Evolutionary conservation across 2,888 invertebrate species (phyloP).

Genomic region (Morinoia aosen): DNA sequence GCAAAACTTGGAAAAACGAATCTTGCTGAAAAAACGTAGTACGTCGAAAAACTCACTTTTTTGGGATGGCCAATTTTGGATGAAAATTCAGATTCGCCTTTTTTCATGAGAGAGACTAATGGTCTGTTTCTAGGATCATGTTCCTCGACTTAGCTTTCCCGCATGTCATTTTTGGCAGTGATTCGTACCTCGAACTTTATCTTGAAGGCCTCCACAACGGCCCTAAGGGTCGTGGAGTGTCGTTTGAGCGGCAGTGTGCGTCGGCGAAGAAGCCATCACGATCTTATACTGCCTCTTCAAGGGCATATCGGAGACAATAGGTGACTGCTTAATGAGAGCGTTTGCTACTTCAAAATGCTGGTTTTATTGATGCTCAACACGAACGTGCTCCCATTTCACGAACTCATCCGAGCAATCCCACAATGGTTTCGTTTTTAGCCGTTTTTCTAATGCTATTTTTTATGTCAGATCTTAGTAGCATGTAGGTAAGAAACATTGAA

Average conservation of each 20-base stretch:
- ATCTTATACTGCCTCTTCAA: not conserved
- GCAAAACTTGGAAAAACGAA: too few relatives aligned
- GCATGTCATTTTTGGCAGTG: not conserved
- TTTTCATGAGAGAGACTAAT: not conserved
- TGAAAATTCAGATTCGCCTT: not conserved
- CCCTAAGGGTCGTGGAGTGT: not conserved
- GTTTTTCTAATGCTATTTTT: too few relatives aligned
- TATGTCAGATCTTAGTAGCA: too few relatives aligned
- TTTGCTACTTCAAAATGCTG: not conserved
- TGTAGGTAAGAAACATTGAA: too few relatives aligned
- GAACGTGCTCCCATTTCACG: not conserved
- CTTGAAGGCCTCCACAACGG: not conserved
- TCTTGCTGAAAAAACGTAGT: not conserved
- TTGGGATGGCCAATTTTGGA: not conserved
- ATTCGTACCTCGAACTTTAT: not conserved
- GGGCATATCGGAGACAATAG: not conserved
- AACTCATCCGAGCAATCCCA: not conserved
- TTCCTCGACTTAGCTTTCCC: not conserved
- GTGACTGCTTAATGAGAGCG: constrained; percentile 4
- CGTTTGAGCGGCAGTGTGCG: not conserved
- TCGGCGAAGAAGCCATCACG: not conserved
- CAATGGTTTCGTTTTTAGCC: not conserved
- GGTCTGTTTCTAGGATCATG: not conserved
- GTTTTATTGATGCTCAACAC: constrained; percentile 3
- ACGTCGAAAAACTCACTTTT: not conserved